Evolutionary conservation across 2,113 vertebrate genomes (phyloP).

Genomic region (Tauraco erythrolophus): DNA sequence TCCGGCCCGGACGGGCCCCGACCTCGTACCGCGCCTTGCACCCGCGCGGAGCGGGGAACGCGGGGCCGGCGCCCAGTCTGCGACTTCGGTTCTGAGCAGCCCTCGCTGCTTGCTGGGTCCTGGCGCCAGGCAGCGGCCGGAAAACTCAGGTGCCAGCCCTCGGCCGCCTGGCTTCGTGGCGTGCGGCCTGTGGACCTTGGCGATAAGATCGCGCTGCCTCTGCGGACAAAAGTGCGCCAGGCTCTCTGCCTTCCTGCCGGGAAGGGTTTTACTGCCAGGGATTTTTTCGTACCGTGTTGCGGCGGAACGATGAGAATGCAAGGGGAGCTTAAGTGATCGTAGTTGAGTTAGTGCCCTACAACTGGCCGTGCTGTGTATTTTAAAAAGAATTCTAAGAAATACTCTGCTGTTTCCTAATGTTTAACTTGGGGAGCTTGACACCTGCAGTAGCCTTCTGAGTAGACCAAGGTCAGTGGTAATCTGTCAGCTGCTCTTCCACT

Average conservation of each 20-base stretch:
- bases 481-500: neutral
- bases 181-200: neutral
- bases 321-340: neutral
- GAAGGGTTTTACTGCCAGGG: neutral
- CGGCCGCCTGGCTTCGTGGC: neutral
- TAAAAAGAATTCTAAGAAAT: neutral
- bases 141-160: neutral
- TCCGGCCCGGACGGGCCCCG: too few species aligned
- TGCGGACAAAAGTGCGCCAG: neutral
- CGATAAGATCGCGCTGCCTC: neutral
- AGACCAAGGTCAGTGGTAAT: neutral
- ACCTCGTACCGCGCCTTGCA: neutral
- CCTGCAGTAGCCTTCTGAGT: neutral
- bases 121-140: neutral
- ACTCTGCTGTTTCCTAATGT: rapidly evolving
- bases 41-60: rapidly evolving
- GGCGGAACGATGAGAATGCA: neutral
- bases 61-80: neutral
- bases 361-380: rapidly evolving
- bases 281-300: neutral
- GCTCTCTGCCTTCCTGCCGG: neutral
- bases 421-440: neutral
- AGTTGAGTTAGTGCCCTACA: neutral
- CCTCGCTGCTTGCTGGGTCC: rapidly evolving
- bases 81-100: neutral